These are phyloP conservation scores for Sipunculus nudus DNA, from an alignment of 2,888 invertebrate species.

Conservation along the genomic window DNA sequence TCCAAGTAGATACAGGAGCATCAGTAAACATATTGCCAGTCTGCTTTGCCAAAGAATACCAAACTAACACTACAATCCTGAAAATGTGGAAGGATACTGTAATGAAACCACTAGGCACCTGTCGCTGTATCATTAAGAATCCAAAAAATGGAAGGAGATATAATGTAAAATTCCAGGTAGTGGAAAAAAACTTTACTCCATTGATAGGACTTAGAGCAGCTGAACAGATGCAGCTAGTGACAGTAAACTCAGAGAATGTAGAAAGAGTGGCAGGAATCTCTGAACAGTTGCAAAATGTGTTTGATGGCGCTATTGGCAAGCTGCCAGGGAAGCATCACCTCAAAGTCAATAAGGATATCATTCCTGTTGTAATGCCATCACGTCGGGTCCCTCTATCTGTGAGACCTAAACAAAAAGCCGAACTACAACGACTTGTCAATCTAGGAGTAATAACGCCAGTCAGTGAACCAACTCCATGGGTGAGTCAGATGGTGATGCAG, in stretches of 20 bases:
- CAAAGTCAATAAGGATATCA: not conserved
- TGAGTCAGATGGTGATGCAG: constrained; percentile 32
- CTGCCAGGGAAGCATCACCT: constrained; percentile 5
- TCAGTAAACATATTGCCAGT: constrained; percentile 15
- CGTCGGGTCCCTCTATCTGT: constrained; percentile 11
- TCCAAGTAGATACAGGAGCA: constrained; percentile 27
- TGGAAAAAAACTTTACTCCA: constrained; percentile 13
- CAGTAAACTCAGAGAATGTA: constrained; percentile 19
- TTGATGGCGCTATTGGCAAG: not conserved
- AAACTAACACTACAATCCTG: not conserved
- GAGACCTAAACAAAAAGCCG: constrained; percentile 15
- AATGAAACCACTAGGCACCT: not conserved
- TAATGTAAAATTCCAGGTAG: constrained; percentile 19
- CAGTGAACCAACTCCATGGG: constrained; percentile 35
- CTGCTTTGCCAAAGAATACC: not conserved
- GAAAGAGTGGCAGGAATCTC: not conserved
- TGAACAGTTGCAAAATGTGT: constrained; percentile 13
- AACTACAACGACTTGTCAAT: constrained; percentile 25
- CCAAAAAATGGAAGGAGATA: constrained; percentile 19
- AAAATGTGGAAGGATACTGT: constrained; percentile 12
- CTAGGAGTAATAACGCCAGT: constrained; percentile 27
- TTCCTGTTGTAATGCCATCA: constrained; percentile 18
- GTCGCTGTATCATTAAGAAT: not conserved
- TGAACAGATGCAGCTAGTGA: constrained; percentile 15
- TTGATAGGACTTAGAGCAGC: constrained; percentile 7